These are phyloP conservation scores for Melikaiella ostensackeni DNA, from an alignment of 2,888 invertebrate genomes.

Conservation along the genomic window DNA sequence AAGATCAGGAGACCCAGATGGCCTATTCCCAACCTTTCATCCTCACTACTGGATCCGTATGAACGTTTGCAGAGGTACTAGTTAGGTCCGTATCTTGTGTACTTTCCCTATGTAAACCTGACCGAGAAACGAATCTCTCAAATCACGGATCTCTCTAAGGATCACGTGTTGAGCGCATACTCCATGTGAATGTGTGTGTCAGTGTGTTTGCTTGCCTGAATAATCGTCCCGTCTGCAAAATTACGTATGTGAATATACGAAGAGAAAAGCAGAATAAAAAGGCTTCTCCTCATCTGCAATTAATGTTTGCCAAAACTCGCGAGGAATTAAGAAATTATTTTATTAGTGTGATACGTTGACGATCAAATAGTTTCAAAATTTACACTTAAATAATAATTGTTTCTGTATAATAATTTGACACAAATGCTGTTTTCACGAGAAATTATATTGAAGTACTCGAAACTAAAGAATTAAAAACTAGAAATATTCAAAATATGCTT, in stretches of 20 bases:
- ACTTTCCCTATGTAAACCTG: slow-evolving; percentile 54
- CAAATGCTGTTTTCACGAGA: too few species aligned
- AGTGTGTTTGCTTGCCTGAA: slow-evolving; percentile 32
- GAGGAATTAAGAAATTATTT: not conserved
- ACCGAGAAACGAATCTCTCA: slow-evolving; percentile 46
- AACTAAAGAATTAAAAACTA: too few species aligned
- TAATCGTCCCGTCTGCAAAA: slow-evolving; percentile 34
- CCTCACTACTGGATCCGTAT: slow-evolving; percentile 49
- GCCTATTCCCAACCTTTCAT: slow-evolving; percentile 60
- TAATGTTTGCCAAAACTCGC: not conserved
- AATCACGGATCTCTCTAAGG: slow-evolving; percentile 36
- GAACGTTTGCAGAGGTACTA: slow-evolving; percentile 52
- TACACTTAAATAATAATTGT: too few species aligned
- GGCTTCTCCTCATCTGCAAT: slow-evolving; percentile 4
- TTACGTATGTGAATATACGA: slow-evolving; percentile 32
- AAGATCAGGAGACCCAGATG: slow-evolving; percentile 67
- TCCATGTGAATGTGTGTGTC: not conserved
- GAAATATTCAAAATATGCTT: too few species aligned
- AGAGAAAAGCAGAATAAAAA: slow-evolving; percentile 25
- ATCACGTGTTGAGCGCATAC: slow-evolving; percentile 22
- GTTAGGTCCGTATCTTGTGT: slow-evolving; percentile 52
- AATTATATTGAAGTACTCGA: too few species aligned
- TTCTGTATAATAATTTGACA: too few species aligned
- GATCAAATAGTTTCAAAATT: too few species aligned
- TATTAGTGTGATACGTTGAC: not conserved